Evolutionary conservation across 2,888 invertebrate species (phyloP).

Genomic region (Corbicula japonica): DNA sequence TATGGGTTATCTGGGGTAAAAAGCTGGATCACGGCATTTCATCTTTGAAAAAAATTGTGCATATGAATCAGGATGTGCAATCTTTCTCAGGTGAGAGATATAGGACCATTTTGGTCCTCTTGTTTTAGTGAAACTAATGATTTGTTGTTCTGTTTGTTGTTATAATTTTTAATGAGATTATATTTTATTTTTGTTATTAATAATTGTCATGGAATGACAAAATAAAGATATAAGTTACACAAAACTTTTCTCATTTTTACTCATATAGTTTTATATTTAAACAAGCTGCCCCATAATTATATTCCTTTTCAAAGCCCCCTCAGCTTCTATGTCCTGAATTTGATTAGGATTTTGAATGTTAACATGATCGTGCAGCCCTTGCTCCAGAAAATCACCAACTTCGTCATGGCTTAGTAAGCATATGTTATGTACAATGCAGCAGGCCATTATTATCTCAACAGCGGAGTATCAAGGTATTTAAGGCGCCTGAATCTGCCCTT

Average conservation of each 20-base stretch:
- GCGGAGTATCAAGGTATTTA: conserved; percentile 27
- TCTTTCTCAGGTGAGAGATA: too few species aligned
- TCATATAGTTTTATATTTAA: too few species aligned
- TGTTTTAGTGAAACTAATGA: conserved; percentile 4
- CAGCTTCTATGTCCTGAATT: too few species aligned
- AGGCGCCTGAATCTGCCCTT: conserved; percentile 49
- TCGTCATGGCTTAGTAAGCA: conserved; percentile 13
- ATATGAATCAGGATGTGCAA: conserved; percentile 4
- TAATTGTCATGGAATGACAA: conserved; percentile 4
- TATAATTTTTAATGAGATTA: too few species aligned
- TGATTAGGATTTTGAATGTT: too few species aligned
- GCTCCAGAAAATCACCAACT: conserved; percentile 3
- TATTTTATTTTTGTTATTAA: too few species aligned
- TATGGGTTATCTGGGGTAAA: conserved; percentile 4
- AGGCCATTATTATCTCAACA: conserved; percentile 25
- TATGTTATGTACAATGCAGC: conserved; percentile 40
- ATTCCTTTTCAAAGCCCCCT: too few species aligned
- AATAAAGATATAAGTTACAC: too few species aligned
- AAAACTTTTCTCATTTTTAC: too few species aligned
- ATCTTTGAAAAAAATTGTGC: not conserved
- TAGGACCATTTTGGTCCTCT: too few species aligned
- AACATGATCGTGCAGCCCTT: too few species aligned
- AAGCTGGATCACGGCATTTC: not conserved
- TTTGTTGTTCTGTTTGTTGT: conserved; percentile 2
- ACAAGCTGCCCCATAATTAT: too few species aligned